These are phyloP conservation scores for Drosophila gaucha DNA, from an alignment of 2,888 invertebrate genomes.

Conservation along the genomic window DNA sequence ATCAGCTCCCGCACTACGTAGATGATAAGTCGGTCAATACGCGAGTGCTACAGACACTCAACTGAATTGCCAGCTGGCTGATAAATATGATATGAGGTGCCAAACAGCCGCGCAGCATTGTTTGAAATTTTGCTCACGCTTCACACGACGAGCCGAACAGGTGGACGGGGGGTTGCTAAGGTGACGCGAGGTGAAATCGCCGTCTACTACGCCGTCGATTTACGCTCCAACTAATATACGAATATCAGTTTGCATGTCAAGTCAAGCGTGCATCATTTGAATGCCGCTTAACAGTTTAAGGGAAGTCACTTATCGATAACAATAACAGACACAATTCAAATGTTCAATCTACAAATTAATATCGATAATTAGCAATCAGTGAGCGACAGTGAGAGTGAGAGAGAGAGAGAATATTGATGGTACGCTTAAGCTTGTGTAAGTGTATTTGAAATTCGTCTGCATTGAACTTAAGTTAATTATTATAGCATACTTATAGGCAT, in stretches of 20 bases:
- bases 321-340: constrained; percentile 4
- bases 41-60: constrained; percentile 34
- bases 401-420: background rate
- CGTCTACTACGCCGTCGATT: constrained; percentile 37
- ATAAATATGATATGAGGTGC: constrained; percentile 68
- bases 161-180: constrained; percentile 15
- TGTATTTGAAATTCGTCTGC: background rate
- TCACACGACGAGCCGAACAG: constrained; percentile 2
- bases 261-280: constrained; percentile 44
- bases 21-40: constrained; percentile 65
- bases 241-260: constrained; percentile 28
- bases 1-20: constrained; percentile 41
- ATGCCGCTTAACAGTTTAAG: constrained; percentile 2
- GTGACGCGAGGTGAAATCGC: constrained; percentile 53
- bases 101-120: constrained; percentile 48
- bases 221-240: constrained; percentile 31
- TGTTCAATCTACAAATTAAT: background rate
- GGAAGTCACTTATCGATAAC: constrained; percentile 24
- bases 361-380: constrained; percentile 2
- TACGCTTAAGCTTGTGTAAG: background rate
- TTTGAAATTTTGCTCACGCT: constrained; percentile 65
- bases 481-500: constrained; percentile 33
- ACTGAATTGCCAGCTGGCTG: constrained; percentile 63
- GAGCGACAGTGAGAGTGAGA: background rate
- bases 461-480: background rate